These are phyloP conservation scores for Charadrius vociferus DNA, from an alignment of 2,113 vertebrate genomes.

Conservation along the genomic window DNA sequence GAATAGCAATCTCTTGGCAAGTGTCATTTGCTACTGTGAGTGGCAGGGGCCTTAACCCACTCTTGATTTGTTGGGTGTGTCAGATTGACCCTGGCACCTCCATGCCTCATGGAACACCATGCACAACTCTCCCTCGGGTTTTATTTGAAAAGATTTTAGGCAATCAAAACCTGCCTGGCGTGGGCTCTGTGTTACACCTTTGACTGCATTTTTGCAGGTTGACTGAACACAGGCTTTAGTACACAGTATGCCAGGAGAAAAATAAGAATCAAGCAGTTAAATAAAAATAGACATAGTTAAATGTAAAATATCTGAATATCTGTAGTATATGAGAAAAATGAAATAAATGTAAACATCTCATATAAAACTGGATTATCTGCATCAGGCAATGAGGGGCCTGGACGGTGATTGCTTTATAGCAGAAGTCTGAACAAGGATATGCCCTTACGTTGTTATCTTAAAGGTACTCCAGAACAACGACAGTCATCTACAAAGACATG, in stretches of 20 bases:
- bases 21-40: not conserved
- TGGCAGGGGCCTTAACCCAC: not conserved
- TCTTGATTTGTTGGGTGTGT: not conserved
- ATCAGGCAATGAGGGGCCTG: not conserved
- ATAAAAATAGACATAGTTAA: not conserved
- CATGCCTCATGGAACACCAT: not conserved
- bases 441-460: not conserved
- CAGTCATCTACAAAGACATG: not conserved
- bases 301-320: not conserved
- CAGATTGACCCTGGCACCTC: not conserved
- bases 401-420: not conserved
- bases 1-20: not conserved
- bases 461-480: not conserved
- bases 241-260: not conserved
- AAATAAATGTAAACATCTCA: not conserved
- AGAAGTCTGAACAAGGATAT: not conserved
- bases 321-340: not conserved
- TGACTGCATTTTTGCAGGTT: not conserved
- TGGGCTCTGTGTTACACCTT: not conserved
- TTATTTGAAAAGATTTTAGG: not conserved
- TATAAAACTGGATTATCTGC: not conserved
- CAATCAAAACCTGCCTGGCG: not conserved
- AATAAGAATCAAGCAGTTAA: not conserved
- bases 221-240: not conserved
- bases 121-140: not conserved